Base-by-base conservation (phyloP, 1,140 invertebrate species). In the Glomeris maerens region DNA sequence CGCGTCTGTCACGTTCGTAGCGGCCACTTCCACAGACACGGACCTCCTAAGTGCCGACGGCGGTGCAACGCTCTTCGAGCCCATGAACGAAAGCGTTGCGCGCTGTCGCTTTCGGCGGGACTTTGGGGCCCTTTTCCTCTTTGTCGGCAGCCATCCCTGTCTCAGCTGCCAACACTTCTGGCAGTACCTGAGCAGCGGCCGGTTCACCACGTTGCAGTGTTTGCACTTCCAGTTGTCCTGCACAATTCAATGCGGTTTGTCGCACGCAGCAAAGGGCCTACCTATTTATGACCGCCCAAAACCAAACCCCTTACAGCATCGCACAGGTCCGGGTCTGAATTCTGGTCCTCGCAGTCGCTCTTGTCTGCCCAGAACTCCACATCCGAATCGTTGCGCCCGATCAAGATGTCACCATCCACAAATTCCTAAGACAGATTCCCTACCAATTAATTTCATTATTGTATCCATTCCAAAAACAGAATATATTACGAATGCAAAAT, bases 151-250 rank as follows among this genome's bases (percentile, higher is more conserved):
- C 47, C 47, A 49, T 20, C 25, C 27, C 23, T 45, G 2, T 17
- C 47, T 4, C 5, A 49, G n/a, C 7, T 49, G 31, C 31, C 47
- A 49, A 25, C 47, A 49, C 21, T 28, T 45, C 25, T 49, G 3
- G 22, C 47, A 49, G 42, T 20, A 45, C 20, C 47, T 3, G 4
- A 45, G 4, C 3, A n/a, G n/a, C n/a, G 47, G 47, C 17, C 21
- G 3, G 27, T 49, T 49, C 20, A 21, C n/a, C 5, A 4, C 3
- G 7, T 2, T 13, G 28, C 47, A 49, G 7, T 49, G 7, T 22
- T 27, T 4, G 27, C 47, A 49, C 22, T 22, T 3, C 47, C 47
- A 49, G 14, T 49, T 49, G 42, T 49, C 47, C 46, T 47, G 20
- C 10, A 45, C 26, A 36, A 10, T 13, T 36, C 17, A 36, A 10